Percentiles rank a stretch among this genome's conserved stretches.
These are phyloP conservation scores for Cyanistes caeruleus DNA, from an alignment of 2,113 vertebrate genomes.

Conservation along the genomic window DNA sequence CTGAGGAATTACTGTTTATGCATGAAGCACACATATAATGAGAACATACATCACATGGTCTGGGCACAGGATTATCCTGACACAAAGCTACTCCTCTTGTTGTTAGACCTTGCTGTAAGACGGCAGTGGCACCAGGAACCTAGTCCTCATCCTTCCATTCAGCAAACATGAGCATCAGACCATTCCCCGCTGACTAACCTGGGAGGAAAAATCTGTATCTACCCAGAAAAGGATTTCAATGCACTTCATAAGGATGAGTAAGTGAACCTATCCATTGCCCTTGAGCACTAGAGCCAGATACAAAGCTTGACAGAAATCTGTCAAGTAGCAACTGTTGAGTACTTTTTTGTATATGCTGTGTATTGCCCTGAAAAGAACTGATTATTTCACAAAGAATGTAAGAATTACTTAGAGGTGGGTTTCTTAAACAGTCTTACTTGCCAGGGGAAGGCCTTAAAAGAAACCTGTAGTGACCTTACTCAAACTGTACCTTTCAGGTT, in stretches of 20 bases:
- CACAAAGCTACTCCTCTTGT: not conserved
- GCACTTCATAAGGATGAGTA: not conserved
- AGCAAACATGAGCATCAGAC: not conserved
- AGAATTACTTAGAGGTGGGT: not conserved
- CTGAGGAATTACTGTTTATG: slow-evolving; percentile 2
- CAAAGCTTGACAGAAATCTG: not conserved
- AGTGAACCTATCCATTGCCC: not conserved
- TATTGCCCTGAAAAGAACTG: not conserved
- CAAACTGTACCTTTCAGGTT: not conserved
- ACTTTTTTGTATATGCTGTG: not conserved
- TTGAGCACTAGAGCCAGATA: not conserved
- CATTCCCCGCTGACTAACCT: fast-evolving
- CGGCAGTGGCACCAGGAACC: not conserved
- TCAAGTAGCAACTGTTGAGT: not conserved
- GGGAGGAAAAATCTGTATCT: fast-evolving
- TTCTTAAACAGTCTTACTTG: not conserved
- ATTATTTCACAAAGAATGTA: not conserved
- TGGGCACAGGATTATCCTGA: not conserved
- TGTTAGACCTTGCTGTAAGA: not conserved
- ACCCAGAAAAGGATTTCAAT: not conserved
- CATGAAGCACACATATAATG: not conserved
- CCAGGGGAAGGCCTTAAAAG: not conserved
- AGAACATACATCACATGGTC: not conserved
- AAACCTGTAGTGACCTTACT: not conserved
- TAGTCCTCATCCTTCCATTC: not conserved